Evolutionary conservation across 2,113 vertebrate species (phyloP).

Genomic region (Telmatochromis brachygnathus): DNA sequence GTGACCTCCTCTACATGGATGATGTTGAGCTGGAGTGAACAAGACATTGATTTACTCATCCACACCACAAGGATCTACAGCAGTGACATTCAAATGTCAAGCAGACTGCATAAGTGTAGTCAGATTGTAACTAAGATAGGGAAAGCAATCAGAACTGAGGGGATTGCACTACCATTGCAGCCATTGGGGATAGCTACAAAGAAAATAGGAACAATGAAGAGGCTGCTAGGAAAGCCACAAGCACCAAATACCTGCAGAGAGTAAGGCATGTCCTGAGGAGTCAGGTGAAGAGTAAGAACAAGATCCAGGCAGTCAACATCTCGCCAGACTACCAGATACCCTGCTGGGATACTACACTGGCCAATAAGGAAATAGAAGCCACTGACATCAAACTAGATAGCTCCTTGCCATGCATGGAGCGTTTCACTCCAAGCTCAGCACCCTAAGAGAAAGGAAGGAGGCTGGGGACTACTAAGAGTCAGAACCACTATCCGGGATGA

Average conservation of each 20-base stretch:
- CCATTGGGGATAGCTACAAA: background rate
- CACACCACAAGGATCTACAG: background rate
- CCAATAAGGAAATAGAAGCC: background rate
- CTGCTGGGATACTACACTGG: background rate
- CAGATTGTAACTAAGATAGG: background rate
- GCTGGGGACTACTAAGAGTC: background rate
- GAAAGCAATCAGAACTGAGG: background rate
- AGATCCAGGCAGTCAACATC: background rate
- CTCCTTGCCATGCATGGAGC: background rate
- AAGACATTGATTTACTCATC: background rate
- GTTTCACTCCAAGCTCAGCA: background rate
- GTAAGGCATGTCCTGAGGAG: background rate
- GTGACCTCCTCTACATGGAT: background rate
- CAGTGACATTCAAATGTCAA: background rate
- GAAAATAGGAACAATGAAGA: background rate
- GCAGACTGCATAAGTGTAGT: background rate
- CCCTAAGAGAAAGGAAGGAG: background rate
- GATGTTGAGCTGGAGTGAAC: background rate
- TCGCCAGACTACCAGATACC: background rate
- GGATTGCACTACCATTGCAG: background rate
- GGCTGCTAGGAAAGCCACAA: background rate
- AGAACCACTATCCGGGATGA: background rate
- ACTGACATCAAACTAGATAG: background rate
- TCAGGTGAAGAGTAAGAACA: background rate
- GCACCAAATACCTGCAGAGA: background rate